These are phyloP conservation scores for Melipona bicolor DNA, from an alignment of 2,888 invertebrate species.

Conservation along the genomic window DNA sequence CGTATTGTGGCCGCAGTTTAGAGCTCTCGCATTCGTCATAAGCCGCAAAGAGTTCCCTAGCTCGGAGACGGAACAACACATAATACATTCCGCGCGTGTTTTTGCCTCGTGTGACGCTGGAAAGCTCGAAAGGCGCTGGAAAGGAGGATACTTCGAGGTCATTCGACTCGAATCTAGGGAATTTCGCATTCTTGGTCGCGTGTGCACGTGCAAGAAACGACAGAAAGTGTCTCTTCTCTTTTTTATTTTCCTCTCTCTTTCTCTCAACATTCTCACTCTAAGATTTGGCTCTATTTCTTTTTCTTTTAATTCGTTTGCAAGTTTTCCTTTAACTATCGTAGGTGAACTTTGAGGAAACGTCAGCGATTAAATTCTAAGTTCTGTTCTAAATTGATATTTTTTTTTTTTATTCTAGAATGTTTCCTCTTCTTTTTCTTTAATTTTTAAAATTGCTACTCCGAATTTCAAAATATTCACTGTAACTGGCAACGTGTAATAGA, in stretches of 20 bases:
- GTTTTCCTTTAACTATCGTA: neutral
- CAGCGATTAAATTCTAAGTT: too few species aligned
- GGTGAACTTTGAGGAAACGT: neutral
- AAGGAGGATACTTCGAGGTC: slow-evolving; percentile 35
- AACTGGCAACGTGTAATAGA: too few species aligned
- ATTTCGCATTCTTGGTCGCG: slow-evolving; percentile 37
- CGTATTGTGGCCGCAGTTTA: neutral
- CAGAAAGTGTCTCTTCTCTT: neutral
- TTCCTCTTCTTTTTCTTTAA: neutral
- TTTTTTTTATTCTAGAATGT: too few species aligned
- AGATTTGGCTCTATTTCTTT: neutral
- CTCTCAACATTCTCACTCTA: neutral
- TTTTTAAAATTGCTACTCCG: too few species aligned
- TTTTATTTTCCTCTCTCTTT: neutral
- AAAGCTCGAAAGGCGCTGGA: slow-evolving; percentile 10
- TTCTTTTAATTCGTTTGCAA: neutral
- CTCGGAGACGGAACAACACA: neutral
- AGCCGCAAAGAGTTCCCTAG: neutral
- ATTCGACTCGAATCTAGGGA: neutral
- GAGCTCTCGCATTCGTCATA: neutral
- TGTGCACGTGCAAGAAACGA: slow-evolving; percentile 23
- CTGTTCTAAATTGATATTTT: too few species aligned
- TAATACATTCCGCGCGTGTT: slow-evolving; percentile 53
- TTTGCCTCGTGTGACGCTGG: slow-evolving; percentile 22
- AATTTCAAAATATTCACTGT: too few species aligned